Evolutionary conservation across 2,888 invertebrate species (phyloP).

Genomic region (Scaptomyza tumidula): DNA sequence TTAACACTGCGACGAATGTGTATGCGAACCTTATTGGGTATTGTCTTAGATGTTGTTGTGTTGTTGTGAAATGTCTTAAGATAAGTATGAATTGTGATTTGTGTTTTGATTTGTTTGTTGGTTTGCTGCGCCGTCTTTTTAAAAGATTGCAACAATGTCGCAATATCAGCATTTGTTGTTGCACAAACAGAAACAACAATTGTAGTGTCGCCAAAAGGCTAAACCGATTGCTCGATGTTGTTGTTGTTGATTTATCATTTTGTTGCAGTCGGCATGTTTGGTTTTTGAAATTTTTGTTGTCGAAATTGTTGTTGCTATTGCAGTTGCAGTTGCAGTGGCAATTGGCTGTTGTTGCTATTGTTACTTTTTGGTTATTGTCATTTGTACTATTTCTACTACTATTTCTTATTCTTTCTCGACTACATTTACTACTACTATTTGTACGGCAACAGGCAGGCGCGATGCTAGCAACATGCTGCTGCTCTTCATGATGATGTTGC

Average conservation of each 20-base stretch:
- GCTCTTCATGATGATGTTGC: neutral
- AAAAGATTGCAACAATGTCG: constrained; percentile 53
- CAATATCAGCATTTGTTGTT: constrained; percentile 36
- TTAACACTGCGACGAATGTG: constrained; percentile 64
- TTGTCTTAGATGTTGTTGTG: constrained; percentile 24
- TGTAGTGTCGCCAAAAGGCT: constrained; percentile 60
- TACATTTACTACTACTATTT: constrained; percentile 14
- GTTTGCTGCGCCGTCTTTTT: constrained; percentile 40
- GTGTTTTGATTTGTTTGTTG: constrained; percentile 10
- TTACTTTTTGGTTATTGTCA: constrained; percentile 65
- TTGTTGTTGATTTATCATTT: constrained; percentile 15
- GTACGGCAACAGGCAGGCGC: constrained; percentile 36
- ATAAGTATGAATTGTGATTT: constrained; percentile 10
- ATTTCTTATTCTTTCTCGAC: constrained; percentile 1
- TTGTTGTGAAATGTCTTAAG: constrained; percentile 6
- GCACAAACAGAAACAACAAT: constrained; percentile 52
- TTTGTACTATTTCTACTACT: constrained; percentile 62
- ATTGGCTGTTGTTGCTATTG: constrained; percentile 41
- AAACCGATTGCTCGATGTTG: constrained; percentile 11
- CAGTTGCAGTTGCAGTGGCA: constrained; percentile 34
- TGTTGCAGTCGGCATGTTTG: constrained; percentile 2
- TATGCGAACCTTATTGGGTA: constrained; percentile 43
- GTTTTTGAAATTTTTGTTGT: neutral
- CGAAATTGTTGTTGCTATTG: constrained; percentile 4
- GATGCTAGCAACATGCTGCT: constrained; percentile 20